Conservation (phyloP, 1,140 invertebrate genomes). For the Nymphalis io region DNA sequence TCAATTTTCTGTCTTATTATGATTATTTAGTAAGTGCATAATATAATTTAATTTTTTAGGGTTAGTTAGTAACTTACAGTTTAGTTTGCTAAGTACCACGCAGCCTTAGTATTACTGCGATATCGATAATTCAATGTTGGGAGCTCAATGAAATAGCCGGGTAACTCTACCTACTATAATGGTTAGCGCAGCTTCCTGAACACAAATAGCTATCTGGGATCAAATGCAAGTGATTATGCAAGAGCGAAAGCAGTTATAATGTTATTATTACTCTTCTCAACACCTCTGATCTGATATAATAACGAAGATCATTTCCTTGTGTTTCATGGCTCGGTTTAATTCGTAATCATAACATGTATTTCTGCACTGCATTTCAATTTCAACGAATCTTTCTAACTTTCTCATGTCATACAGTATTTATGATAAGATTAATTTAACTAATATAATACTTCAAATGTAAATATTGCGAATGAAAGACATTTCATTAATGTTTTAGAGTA, state of each 20-base stretch:
- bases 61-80: too few relatives aligned
- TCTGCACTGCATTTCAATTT: not conserved
- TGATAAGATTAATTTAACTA: not conserved
- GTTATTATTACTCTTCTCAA: slow-evolving; percentile 34
- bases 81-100: slow-evolving; percentile 12
- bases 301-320: not conserved
- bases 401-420: too few relatives aligned
- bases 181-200: slow-evolving; percentile 51
- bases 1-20: too few relatives aligned
- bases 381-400: not conserved
- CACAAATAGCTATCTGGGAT: slow-evolving; percentile 53
- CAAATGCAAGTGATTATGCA: slow-evolving; percentile 48
- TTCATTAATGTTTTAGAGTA: too few relatives aligned
- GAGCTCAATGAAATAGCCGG: slow-evolving; percentile 21
- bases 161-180: slow-evolving; percentile 41
- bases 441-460: too few relatives aligned
- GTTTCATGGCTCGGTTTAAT: not conserved
- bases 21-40: too few relatives aligned
- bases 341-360: slow-evolving; percentile 7
- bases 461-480: too few relatives aligned
- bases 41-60: too few relatives aligned
- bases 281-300: slow-evolving; percentile 4
- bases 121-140: slow-evolving; percentile 29
- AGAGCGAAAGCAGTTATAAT: slow-evolving; percentile 41
- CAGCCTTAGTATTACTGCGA: slow-evolving; percentile 18